Evolutionary conservation across 2,888 invertebrate species (phyloP), one percentile per base, ranked within the genome.

Genomic region (Pristionchus fissidentatus): DNA sequence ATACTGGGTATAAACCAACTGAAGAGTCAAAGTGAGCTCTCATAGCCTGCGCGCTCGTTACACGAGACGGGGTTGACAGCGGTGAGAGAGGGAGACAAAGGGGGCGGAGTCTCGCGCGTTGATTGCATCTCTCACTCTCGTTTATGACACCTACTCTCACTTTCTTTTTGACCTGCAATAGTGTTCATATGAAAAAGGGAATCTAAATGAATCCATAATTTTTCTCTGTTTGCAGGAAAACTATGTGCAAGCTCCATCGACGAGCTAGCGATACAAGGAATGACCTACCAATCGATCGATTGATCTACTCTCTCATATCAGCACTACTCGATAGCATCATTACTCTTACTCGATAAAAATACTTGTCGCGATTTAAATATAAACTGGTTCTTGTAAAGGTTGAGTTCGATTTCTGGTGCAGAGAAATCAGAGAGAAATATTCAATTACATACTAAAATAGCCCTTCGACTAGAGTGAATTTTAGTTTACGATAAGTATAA

Each of bases 301-400:
- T 60, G 60, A 60, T 70, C 41, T 70, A 41, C 22, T 26, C 38
- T 38, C 41, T 35, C n/a, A 8, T 41, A 35, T n/a, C 22, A 66
- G 35, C 66, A 66, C 22, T 66, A 66, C 66, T 66, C 66, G 66
- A 66, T 66, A 60, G 60, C 60, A 32, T n/a, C n/a, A n/a, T n/a
- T n/a, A n/a, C 29, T 60, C 60, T 60, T 66, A 66, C 66, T 66
- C 66, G 66, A 66, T 66, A 66, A 66, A n/a, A 66, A 38, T 66
- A 66, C 66, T 66, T 60, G 60, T 60, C 66, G n/a, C n/a, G n/a
- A 66, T 66, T 38, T 66, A 38, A 60, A 60, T 32, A 29, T 32
- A 5, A n/a, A n/a, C n/a, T n/a, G n/a, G n/a, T n/a, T n/a, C n/a
- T n/a, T n/a, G n/a, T n/a, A n/a, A n/a, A n/a, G n/a, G n/a, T n/a